A percentile compares a stretch with the other conserved stretches of the same genome.
phyloP scores from a whole-genome alignment of 2,888 invertebrate genomes.

The Chouioia cunea region DNA sequence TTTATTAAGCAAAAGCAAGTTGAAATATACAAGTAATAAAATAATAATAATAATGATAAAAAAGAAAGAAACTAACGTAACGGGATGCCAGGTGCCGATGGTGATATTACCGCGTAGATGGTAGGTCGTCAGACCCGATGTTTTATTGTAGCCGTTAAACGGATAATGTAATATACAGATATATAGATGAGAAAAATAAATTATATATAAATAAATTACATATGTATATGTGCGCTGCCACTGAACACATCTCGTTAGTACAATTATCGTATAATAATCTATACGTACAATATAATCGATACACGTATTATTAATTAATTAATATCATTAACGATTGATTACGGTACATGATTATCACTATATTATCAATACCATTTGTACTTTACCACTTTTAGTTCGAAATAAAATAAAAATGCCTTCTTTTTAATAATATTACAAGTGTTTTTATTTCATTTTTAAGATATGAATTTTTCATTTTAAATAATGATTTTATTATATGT shows the following conservation, averaged over 20 bases:
- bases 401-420: conserved; percentile 68
- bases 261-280: conserved; percentile 64
- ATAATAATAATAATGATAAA: conserved; percentile 13
- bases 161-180: conserved; percentile 57
- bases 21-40: conserved; percentile 16
- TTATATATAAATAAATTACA: conserved; percentile 50
- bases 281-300: conserved; percentile 57
- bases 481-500: no score
- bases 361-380: conserved; percentile 68
- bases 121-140: conserved; percentile 47
- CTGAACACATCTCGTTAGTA: conserved; percentile 68
- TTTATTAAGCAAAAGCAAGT: conserved; percentile 4
- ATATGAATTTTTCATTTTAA: no score
- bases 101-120: conserved; percentile 50
- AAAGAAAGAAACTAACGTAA: conserved; percentile 20
- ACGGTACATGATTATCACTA: conserved; percentile 65
- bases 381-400: conserved; percentile 66
- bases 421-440: conserved; percentile 61
- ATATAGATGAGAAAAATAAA: conserved; percentile 54
- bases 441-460: no score
- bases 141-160: conserved; percentile 50
- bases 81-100: conserved; percentile 53
- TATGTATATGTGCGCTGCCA: conserved; percentile 62
- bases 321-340: conserved; percentile 67
- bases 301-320: conserved; percentile 62